Evolutionary conservation across 2,888 invertebrate genomes (phyloP).

Genomic region (Melanargia galathea): DNA sequence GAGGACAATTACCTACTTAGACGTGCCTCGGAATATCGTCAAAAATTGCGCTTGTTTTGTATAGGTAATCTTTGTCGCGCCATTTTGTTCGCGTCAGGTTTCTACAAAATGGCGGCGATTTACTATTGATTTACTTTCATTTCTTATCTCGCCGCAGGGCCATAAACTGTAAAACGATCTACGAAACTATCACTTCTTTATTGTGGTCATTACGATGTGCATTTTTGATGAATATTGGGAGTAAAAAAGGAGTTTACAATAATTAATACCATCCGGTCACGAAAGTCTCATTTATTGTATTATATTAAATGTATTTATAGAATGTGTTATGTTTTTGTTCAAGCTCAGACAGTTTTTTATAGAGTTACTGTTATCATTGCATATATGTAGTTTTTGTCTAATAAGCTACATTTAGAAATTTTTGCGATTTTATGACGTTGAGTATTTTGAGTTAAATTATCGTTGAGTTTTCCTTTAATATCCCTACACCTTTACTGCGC

Average conservation of each 20-base stretch:
- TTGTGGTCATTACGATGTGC: constrained; percentile 73
- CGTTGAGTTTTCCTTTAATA: constrained; percentile 18
- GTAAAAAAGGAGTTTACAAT: constrained; percentile 60
- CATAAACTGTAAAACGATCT: constrained; percentile 63
- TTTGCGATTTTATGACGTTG: not conserved
- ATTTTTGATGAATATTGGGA: constrained; percentile 64
- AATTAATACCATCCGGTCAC: constrained; percentile 78
- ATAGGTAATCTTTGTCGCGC: constrained; percentile 45
- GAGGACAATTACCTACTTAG: constrained; percentile 72
- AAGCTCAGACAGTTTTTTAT: constrained; percentile 16
- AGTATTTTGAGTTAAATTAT: constrained; percentile 1
- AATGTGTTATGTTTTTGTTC: constrained; percentile 22
- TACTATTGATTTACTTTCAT: constrained; percentile 59
- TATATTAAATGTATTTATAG: constrained; percentile 31
- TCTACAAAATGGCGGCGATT: constrained; percentile 41
- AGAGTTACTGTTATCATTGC: not conserved
- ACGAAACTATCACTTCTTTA: constrained; percentile 61
- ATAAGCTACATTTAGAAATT: not conserved
- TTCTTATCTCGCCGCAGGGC: constrained; percentile 53
- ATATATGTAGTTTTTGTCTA: not conserved
- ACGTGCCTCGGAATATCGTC: constrained; percentile 73
- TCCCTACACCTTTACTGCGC: constrained; percentile 35
- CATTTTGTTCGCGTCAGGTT: constrained; percentile 60
- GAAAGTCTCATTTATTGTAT: constrained; percentile 67
- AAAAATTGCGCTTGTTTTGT: constrained; percentile 62